These are phyloP conservation scores for Danio tinwini DNA, from an alignment of 2,797 vertebrate genomes.

Conservation along the genomic window DNA sequence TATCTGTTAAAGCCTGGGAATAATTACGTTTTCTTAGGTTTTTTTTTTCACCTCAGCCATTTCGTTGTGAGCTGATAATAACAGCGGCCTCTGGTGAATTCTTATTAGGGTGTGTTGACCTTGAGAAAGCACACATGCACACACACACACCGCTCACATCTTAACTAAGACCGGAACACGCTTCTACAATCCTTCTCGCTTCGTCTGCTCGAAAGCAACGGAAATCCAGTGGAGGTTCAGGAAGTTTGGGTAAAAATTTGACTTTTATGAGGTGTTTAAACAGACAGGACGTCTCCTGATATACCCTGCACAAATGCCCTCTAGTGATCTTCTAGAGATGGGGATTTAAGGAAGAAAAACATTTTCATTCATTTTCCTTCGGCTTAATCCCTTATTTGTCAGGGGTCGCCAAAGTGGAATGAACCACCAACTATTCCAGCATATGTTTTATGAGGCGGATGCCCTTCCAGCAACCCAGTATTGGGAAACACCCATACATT, in stretches of 20 bases:
- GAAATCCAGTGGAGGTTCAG: slow-evolving; percentile 73
- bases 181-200: slow-evolving; percentile 68
- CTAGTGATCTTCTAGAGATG: background rate
- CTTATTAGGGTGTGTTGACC: slow-evolving; percentile 76
- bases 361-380: too few relatives aligned
- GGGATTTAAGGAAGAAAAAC: background rate
- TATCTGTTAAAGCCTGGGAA: slow-evolving; percentile 67
- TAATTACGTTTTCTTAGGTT: slow-evolving; percentile 66
- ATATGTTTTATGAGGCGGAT: too few relatives aligned
- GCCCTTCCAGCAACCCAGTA: too few relatives aligned
- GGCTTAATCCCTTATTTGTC: too few relatives aligned
- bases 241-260: slow-evolving; percentile 66
- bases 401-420: too few relatives aligned
- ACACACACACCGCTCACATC: slow-evolving; percentile 73
- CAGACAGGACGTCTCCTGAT: slow-evolving; percentile 66
- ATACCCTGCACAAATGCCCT: slow-evolving; percentile 43
- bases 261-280: slow-evolving; percentile 72
- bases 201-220: slow-evolving; percentile 69
- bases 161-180: slow-evolving; percentile 69
- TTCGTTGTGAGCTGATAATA: slow-evolving; percentile 75
- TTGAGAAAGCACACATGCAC: slow-evolving; percentile 72
- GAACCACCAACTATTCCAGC: too few relatives aligned
- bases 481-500: too few relatives aligned
- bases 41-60: slow-evolving; percentile 54
- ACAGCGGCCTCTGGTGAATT: slow-evolving; percentile 71